Evolutionary conservation across 2,797 vertebrate species (phyloP).

Genomic region (Aphelocoma californica): DNA sequence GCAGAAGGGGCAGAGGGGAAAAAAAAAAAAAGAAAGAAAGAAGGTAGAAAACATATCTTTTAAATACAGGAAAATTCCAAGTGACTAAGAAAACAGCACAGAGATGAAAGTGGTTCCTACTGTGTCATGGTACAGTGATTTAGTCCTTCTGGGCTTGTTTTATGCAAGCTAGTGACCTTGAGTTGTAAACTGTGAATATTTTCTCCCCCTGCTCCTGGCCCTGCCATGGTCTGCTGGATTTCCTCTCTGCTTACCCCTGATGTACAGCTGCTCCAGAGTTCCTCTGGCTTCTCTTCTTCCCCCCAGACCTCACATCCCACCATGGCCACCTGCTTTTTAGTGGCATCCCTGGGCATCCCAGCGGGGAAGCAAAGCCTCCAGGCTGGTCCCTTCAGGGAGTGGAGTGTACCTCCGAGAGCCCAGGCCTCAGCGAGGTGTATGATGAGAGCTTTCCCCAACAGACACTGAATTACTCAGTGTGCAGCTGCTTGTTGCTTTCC

Average conservation of each 20-base stretch:
- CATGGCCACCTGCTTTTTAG: rapidly evolving
- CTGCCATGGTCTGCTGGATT: background rate
- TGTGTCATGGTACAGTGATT: background rate
- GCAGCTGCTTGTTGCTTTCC: constrained; percentile 10
- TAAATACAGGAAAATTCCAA: background rate
- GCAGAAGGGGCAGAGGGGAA: rapidly evolving
- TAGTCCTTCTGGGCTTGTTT: background rate
- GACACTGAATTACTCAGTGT: background rate
- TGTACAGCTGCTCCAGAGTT: background rate
- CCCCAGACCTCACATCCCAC: rapidly evolving
- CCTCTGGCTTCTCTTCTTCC: background rate
- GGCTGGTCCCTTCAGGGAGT: background rate
- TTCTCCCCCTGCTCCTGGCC: background rate
- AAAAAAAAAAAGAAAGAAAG: background rate
- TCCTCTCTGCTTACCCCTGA: rapidly evolving
- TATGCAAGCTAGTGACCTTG: background rate
- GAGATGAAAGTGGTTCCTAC: background rate
- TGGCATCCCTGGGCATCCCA: background rate
- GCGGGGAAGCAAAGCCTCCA: rapidly evolving
- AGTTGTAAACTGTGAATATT: background rate
- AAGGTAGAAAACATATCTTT: background rate
- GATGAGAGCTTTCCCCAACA: background rate
- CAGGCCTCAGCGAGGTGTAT: rapidly evolving
- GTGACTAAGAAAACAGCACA: background rate
- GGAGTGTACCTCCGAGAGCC: rapidly evolving